Conservation (phyloP, 2,797 vertebrate species). For the Austrolebias charrua region DNA sequence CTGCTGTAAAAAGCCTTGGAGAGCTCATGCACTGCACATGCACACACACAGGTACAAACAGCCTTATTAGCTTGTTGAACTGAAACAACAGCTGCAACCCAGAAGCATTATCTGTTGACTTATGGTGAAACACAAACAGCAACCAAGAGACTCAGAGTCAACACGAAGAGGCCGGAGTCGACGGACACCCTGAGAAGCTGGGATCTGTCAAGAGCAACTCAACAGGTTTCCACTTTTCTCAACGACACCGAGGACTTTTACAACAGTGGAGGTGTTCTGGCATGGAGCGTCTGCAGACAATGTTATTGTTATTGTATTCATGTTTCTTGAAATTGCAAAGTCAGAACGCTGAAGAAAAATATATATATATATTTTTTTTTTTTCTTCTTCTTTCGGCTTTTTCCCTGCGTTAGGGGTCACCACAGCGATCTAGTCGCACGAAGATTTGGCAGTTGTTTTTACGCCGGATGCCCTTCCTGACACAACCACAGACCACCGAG, state of each 20-base stretch:
- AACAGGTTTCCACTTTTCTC: not conserved
- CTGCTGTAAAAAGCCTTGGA: not conserved
- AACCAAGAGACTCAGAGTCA: slow-evolving; percentile 30
- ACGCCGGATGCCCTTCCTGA: too few relatives aligned
- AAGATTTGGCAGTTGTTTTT: too few relatives aligned
- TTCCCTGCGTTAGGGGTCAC: too few relatives aligned
- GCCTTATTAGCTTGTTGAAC: slow-evolving; percentile 1
- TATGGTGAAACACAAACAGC: slow-evolving; percentile 39
- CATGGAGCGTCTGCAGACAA: too few relatives aligned
- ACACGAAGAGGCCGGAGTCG: slow-evolving; percentile 8
- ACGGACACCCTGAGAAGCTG: not conserved
- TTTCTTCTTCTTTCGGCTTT: too few relatives aligned
- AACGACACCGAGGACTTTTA: not conserved
- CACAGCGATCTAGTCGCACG: too few relatives aligned
- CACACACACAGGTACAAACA: not conserved
- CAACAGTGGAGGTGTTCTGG: too few relatives aligned
- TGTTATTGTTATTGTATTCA: too few relatives aligned
- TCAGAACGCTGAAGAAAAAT: too few relatives aligned
- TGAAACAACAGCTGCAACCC: slow-evolving; percentile 38
- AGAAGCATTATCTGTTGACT: slow-evolving; percentile 10
- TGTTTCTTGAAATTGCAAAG: too few relatives aligned
- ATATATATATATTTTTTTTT: too few relatives aligned
- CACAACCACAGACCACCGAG: too few relatives aligned
- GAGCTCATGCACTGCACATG: not conserved
- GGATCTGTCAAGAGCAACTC: not conserved